Evolutionary conservation across 2,113 vertebrate genomes (phyloP).

Genomic region (Cyanoliseus patagonus): DNA sequence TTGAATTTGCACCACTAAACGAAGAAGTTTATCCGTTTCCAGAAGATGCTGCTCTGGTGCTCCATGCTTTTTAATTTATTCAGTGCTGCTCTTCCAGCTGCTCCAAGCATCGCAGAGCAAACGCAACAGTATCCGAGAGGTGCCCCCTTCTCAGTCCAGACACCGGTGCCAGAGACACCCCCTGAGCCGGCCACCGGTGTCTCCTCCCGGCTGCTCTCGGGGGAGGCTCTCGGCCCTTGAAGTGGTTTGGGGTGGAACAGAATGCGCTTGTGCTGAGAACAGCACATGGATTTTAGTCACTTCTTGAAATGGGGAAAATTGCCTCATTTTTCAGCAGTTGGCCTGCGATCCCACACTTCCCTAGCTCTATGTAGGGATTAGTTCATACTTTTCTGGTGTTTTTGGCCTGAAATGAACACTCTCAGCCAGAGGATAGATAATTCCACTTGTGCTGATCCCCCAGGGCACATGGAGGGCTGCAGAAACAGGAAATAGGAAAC

Average conservation of each 20-base stretch:
- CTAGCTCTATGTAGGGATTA: slow-evolving; percentile 67
- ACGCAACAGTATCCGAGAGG: not conserved
- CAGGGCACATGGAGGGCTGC: slow-evolving; percentile 73
- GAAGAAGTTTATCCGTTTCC: not conserved
- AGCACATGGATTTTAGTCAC: slow-evolving; percentile 64
- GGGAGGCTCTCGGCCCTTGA: not conserved
- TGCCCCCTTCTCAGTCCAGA: not conserved
- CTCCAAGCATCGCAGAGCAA: not conserved
- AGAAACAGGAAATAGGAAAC: slow-evolving; percentile 88
- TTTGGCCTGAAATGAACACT: slow-evolving; percentile 74
- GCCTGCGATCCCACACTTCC: slow-evolving; percentile 53
- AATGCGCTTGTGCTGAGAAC: slow-evolving; percentile 52
- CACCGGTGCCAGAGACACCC: not conserved
- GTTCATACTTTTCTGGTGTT: slow-evolving; percentile 78
- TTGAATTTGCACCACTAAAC: not conserved
- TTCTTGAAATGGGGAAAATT: slow-evolving; percentile 65
- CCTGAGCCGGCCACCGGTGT: not conserved
- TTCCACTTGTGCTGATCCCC: slow-evolving; percentile 74
- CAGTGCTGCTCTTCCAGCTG: not conserved
- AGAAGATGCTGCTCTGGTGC: not conserved
- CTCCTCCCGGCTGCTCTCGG: not conserved
- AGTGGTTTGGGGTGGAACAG: slow-evolving; percentile 65
- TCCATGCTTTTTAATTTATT: not conserved
- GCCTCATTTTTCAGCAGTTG: slow-evolving; percentile 66
- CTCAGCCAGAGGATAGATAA: slow-evolving; percentile 78